Base-by-base conservation (phyloP, 2,888 invertebrate genomes). In the Phrixothrix hirtus region DNA sequence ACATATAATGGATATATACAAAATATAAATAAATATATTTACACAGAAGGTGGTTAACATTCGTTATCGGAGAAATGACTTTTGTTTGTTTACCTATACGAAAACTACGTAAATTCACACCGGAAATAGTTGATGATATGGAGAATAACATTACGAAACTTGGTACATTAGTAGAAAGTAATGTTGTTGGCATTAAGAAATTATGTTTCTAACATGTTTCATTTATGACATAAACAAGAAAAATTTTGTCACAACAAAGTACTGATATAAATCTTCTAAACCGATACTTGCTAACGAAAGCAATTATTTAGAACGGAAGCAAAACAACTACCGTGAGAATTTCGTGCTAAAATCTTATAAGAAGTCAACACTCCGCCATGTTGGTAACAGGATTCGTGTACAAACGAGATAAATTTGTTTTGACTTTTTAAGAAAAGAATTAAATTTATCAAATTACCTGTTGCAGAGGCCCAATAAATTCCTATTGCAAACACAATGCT, bases 401-500 rank as follows among this genome's bases (percentile, higher is more conserved):
- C 59, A 56, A 38, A 35, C 45, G 54, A 58, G 53, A 54, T 53
- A 48, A 37, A 42, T 47, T 50, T 56, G 58, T 57, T 59, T 60
- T 59, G 50, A 51, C 48, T 52, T 59, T 63, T 63, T 62, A 38
- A 21, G 26, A 46, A 45, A 31, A 43, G 10, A 21, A 37, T n/a
- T 11, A 16, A 7, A 30, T 9, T 35, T 35, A n/a, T 35, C 27
- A 16, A 47, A 25, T 64, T 63, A 70, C 70, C 61, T 66, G 64
- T 51, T 56, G 65, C 64, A 64, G 67, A 64, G 64, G 64, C 66
- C 60, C 67, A 56, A 41, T 42, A 63, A 61, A 71, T 70, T 72
- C 75, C 77, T 78, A 82, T 77, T 77, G 81, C 75, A 78, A 80
- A 79, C 78, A 81, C 77, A 78, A 81, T 81, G 78, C 78, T 78